These are phyloP conservation scores for Drosophila triauraria DNA, from an alignment of 1,140 invertebrate species.

Conservation along the genomic window DNA sequence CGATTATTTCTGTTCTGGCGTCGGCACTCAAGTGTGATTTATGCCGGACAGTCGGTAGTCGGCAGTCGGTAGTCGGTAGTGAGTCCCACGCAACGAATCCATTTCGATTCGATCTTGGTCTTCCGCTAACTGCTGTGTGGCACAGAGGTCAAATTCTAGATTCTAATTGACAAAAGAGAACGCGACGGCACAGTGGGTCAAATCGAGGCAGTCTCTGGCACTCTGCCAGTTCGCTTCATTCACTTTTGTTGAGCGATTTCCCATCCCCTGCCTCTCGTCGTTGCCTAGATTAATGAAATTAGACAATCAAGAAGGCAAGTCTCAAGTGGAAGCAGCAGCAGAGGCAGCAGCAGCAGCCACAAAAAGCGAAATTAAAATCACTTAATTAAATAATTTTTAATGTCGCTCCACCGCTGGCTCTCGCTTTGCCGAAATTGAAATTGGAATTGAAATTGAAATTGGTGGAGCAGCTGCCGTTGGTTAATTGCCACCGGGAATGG, in stretches of 20 bases:
- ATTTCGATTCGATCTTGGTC: constrained; percentile 34
- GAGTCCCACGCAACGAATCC: constrained; percentile 55
- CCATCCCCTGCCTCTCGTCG: background rate
- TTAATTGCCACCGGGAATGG: constrained; percentile 72
- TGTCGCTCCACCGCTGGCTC: constrained; percentile 31
- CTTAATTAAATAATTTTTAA: constrained; percentile 84
- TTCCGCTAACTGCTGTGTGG: constrained; percentile 1
- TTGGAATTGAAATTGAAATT: constrained; percentile 27
- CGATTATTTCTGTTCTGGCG: constrained; percentile 64
- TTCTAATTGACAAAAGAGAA: constrained; percentile 70
- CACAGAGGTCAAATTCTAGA: constrained; percentile 70
- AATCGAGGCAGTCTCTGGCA: constrained; percentile 56
- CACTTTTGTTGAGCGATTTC: constrained; percentile 45
- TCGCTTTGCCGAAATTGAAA: constrained; percentile 12
- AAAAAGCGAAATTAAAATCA: constrained; percentile 75
- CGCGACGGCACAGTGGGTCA: constrained; percentile 56
- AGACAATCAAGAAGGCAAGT: constrained; percentile 70
- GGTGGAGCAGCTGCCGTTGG: constrained; percentile 67
- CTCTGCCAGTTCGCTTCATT: constrained; percentile 64
- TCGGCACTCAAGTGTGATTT: constrained; percentile 75
- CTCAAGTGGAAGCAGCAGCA: constrained; percentile 31
- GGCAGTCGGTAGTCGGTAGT: background rate
- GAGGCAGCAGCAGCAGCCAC: background rate
- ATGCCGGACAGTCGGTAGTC: constrained; percentile 42
- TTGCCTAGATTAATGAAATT: constrained; percentile 76